These are phyloP conservation scores for Drosophila nr. perissopoda DNA, from an alignment of 2,888 invertebrate species.

Conservation along the genomic window DNA sequence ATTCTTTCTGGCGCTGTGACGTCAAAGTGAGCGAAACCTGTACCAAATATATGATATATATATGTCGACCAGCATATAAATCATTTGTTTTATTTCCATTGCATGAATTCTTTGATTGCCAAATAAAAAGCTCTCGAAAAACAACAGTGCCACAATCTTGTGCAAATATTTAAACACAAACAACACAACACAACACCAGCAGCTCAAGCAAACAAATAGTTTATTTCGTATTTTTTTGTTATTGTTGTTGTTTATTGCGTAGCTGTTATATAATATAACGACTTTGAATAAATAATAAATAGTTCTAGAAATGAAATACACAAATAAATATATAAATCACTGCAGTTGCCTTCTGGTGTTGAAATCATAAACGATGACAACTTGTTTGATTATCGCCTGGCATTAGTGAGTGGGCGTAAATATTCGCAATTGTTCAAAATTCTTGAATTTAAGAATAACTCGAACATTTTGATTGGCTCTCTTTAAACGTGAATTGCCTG, in stretches of 20 bases:
- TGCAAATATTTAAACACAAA: conserved; percentile 41
- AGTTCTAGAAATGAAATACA: conserved; percentile 3
- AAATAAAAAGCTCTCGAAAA: conserved; percentile 20
- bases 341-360: conserved; percentile 17
- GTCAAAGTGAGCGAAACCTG: conserved; percentile 36
- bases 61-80: conserved; percentile 57
- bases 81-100: conserved; percentile 77
- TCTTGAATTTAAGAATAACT: neutral
- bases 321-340: conserved; percentile 53
- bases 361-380: conserved; percentile 32
- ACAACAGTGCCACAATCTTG: conserved; percentile 7
- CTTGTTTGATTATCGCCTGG: conserved; percentile 40
- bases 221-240: conserved; percentile 14
- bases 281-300: conserved; percentile 34
- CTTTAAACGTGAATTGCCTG: conserved; percentile 23
- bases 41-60: conserved; percentile 20
- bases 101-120: conserved; percentile 60
- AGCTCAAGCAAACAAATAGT: conserved; percentile 33
- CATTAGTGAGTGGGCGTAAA: conserved; percentile 29
- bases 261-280: conserved; percentile 20
- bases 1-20: conserved; percentile 49
- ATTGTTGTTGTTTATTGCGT: conserved; percentile 1
- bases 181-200: conserved; percentile 23
- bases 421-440: conserved; percentile 2
- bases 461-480: conserved; percentile 4